phyloP scores from a whole-genome alignment of 1,140 invertebrate genomes.

The Caerostris darwini region DNA sequence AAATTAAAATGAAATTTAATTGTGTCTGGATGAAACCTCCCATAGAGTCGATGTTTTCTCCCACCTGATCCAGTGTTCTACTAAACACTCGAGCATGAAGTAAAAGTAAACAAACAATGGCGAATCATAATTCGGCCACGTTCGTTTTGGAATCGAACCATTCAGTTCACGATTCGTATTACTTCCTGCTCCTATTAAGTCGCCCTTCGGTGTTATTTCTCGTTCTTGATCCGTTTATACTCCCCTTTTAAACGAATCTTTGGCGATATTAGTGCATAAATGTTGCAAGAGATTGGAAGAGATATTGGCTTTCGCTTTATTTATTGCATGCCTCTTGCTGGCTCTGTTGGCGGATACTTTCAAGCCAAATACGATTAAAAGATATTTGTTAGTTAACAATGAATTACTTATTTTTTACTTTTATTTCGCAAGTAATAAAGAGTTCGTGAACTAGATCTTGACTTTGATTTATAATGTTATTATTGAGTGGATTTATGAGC shows the following conservation, averaged over 20 bases:
- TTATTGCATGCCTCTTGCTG: neutral
- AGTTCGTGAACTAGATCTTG: neutral
- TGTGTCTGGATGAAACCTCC: neutral
- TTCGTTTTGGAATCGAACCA: neutral
- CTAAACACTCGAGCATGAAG: slow-evolving; percentile 17
- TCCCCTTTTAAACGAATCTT: neutral
- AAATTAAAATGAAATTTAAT: neutral
- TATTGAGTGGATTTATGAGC: neutral
- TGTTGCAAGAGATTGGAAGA: neutral
- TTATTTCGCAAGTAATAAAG: too few species aligned
- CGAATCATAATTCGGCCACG: slow-evolving; percentile 19
- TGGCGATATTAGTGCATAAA: neutral
- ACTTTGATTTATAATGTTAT: neutral
- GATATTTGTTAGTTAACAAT: neutral
- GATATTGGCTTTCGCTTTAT: neutral
- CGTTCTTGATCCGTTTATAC: slow-evolving; percentile 14
- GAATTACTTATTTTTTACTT: neutral
- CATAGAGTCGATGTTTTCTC: neutral
- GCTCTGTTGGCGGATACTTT: neutral
- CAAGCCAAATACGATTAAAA: neutral
- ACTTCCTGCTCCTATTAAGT: neutral
- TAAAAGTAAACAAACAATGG: slow-evolving; percentile 24
- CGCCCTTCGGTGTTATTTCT: neutral
- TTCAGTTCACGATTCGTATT: neutral
- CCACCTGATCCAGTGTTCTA: neutral